Conservation (phyloP, 2,113 vertebrate genomes). For the Crypturellus undulatus region DNA sequence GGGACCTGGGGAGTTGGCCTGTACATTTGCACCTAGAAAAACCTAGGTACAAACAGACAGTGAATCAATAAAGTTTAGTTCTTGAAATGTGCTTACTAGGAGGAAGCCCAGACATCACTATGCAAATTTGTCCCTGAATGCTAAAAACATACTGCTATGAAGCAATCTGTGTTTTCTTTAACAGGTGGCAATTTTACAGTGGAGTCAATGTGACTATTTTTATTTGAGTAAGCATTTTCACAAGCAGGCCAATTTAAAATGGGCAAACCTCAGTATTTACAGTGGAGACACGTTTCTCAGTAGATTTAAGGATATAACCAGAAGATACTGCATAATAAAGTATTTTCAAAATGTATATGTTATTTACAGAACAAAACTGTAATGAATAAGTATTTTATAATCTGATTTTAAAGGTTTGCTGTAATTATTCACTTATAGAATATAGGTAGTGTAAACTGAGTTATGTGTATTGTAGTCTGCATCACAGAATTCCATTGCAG, state of each 20-base stretch:
- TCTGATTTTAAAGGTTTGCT: not conserved
- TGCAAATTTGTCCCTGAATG: not conserved
- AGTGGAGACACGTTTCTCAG: not conserved
- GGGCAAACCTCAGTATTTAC: not conserved
- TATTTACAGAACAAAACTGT: not conserved
- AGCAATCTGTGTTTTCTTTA: not conserved
- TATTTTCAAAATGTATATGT: not conserved
- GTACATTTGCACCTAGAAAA: not conserved
- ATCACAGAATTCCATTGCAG: not conserved
- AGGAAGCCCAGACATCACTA: not conserved
- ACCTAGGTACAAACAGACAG: too few relatives aligned
- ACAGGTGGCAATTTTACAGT: not conserved
- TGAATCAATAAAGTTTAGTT: not conserved
- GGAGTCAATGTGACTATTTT: not conserved
- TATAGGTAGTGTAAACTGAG: not conserved
- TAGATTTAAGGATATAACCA: not conserved
- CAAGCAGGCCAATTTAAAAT: not conserved
- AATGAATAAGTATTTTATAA: not conserved
- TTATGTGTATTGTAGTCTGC: not conserved
- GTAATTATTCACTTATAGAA: not conserved
- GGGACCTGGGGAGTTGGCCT: not conserved
- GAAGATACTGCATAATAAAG: not conserved
- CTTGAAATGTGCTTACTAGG: not conserved
- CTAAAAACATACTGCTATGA: not conserved
- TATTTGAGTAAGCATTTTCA: not conserved